These are phyloP conservation scores for Lacerta agilis DNA, from an alignment of 2,797 vertebrate species.

Conservation along the genomic window DNA sequence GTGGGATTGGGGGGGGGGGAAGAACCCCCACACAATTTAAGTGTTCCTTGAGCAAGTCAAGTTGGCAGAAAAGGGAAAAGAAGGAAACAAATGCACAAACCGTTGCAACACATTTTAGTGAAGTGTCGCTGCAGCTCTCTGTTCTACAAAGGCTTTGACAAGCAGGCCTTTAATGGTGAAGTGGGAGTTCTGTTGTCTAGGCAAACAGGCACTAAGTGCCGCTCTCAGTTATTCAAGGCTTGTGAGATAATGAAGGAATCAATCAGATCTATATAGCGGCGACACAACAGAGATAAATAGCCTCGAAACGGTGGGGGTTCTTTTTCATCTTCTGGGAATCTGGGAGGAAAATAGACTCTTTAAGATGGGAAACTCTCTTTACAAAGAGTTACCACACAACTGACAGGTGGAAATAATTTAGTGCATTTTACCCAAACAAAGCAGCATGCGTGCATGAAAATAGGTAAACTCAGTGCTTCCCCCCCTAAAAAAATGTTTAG, in stretches of 20 bases:
- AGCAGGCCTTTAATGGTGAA: conserved; percentile 27
- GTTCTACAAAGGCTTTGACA: conserved; percentile 41
- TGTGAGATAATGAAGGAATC: conserved; percentile 66
- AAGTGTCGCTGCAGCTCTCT: background rate
- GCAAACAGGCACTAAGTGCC: conserved; percentile 39
- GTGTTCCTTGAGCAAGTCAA: background rate
- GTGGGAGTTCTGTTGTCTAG: conserved; percentile 42
- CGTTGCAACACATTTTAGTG: background rate
- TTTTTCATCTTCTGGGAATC: conserved; percentile 30
- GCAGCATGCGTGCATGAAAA: background rate
- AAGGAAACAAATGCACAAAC: background rate
- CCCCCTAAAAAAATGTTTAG: too few species aligned
- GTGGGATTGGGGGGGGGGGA: too few species aligned
- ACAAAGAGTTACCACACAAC: conserved; percentile 33
- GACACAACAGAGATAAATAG: conserved; percentile 67
- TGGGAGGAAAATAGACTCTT: conserved; percentile 43
- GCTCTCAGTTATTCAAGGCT: conserved; percentile 51
- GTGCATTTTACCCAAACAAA: conserved; percentile 7
- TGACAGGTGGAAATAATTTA: conserved; percentile 13
- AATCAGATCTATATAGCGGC: conserved; percentile 61
- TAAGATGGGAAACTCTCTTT: conserved; percentile 28
- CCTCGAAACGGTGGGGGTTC: background rate
- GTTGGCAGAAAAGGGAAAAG: background rate
- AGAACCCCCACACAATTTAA: background rate
- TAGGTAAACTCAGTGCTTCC: background rate